Evolutionary conservation across 2,797 vertebrate species (phyloP), one percentile per base, ranked within the genome.

Genomic region (Parauchenoglanis punctatus): DNA sequence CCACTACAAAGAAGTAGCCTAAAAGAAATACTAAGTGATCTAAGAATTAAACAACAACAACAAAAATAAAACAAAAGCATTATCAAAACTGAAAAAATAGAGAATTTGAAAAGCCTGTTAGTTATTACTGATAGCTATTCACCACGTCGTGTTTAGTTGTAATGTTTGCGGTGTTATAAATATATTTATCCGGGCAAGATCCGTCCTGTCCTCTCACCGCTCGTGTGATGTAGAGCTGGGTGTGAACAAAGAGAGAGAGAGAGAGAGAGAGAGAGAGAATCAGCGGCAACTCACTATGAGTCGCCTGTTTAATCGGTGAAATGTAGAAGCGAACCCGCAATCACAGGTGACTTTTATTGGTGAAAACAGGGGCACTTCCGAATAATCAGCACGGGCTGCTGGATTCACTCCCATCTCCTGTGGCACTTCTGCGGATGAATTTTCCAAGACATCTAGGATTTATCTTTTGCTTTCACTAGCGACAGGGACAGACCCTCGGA

Each of bases 371-470:
- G 31, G 0, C 59, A 67, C 86, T 85, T 67, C 70, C 67, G 61
- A 44, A 31, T 85, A 61, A 77, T 0, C 75, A 86, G 61, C 54
- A 17, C 4, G 85, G 84, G 89, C 63, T 78, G 86, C 59, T 76
- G 89, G 56, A 65, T 88, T 83, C 76, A 82, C 25, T 49, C 35
- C 31, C 3, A 63, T 49, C 81, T 89, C 56, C 6, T 25, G 20
- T n/a, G 59, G 75, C 85, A 89, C 54, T 83, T 63, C 87, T 85
- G 86, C 56, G 83, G 85, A 63, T 67, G 73, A 18, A 88, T 89
- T 87, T 86, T 59, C 20, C 59, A 56, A 83, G 28, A 85, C 90
- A 91, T 89, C 87, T 89, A 82, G 63, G 63, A 80, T 76, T 76
- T 31, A 59, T 83, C 31, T 23, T 40, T 81, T 76, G 28, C 13